Conservation (phyloP, 2,888 invertebrate genomes). For the Schrankia costaestrigalis region DNA sequence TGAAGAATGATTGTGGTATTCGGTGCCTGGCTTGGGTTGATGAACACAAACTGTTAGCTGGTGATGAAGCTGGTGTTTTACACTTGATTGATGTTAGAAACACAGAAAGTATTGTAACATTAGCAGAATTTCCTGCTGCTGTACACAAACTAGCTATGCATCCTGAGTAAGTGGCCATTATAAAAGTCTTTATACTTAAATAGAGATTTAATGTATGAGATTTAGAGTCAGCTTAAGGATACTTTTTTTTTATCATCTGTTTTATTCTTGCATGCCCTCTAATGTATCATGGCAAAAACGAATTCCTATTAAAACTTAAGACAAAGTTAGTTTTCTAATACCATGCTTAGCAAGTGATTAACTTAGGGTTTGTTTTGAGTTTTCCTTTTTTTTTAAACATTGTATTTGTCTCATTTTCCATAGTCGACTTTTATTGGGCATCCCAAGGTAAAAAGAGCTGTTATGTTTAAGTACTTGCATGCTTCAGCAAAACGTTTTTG, state of each 20-base stretch:
- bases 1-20: constrained; percentile 58
- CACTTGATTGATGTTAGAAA: constrained; percentile 57
- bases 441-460: background rate
- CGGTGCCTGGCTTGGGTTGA: constrained; percentile 68
- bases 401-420: too few relatives aligned
- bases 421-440: background rate
- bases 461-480: background rate
- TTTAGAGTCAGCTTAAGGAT: too few relatives aligned
- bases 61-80: constrained; percentile 68
- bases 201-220: too few relatives aligned
- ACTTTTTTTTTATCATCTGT: too few relatives aligned
- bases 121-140: constrained; percentile 61
- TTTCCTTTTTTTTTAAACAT: too few relatives aligned
- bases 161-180: constrained; percentile 59
- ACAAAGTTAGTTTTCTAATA: too few relatives aligned
- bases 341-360: too few relatives aligned
- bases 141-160: constrained; percentile 59
- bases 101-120: constrained; percentile 34
- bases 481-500: background rate
- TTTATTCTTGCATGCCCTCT: too few relatives aligned
- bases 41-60: constrained; percentile 59
- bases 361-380: too few relatives aligned
- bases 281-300: too few relatives aligned
- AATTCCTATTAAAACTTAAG: too few relatives aligned
- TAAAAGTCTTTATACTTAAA: too few relatives aligned